These are phyloP conservation scores for Phortica magna DNA, from an alignment of 2,888 invertebrate genomes.

Conservation along the genomic window DNA sequence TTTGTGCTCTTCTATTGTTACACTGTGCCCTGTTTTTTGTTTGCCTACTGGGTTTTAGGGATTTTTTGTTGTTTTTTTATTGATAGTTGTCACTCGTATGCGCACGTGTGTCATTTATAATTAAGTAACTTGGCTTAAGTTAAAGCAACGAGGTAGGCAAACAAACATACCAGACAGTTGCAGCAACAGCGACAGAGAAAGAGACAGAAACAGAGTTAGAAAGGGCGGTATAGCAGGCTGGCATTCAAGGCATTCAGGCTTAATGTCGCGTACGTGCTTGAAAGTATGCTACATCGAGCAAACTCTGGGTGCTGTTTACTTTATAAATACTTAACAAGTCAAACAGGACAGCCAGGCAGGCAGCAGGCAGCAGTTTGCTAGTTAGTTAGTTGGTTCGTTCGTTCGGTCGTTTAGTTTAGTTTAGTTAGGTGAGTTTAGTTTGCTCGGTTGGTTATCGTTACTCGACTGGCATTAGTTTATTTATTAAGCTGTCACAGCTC, in stretches of 20 bases:
- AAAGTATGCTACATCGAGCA: constrained; percentile 51
- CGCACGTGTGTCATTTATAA: constrained; percentile 72
- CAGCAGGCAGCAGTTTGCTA: constrained; percentile 40
- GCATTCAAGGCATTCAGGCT: constrained; percentile 35
- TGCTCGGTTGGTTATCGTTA: not conserved
- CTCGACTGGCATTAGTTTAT: constrained; percentile 57
- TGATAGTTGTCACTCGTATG: constrained; percentile 7
- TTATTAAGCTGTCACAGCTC: constrained; percentile 65
- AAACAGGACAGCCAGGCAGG: constrained; percentile 48
- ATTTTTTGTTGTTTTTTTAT: constrained; percentile 35
- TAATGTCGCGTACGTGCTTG: constrained; percentile 44
- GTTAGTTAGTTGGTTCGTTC: constrained; percentile 19
- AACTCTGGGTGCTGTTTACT: constrained; percentile 52
- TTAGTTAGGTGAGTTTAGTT: not conserved
- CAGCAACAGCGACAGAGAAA: too few species aligned
- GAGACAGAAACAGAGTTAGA: not conserved
- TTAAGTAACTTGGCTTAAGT: constrained; percentile 66
- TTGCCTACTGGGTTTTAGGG: constrained; percentile 30
- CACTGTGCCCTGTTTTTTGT: constrained; percentile 22
- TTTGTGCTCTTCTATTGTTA: constrained; percentile 40
- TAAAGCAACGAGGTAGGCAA: constrained; percentile 36
- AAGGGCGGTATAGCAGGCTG: constrained; percentile 11
- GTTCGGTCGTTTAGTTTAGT: not conserved
- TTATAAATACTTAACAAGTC: constrained; percentile 67
- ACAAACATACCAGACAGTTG: constrained; percentile 26